Conservation (phyloP, 2,888 invertebrate genomes). For the Tipula lateralis region DNA sequence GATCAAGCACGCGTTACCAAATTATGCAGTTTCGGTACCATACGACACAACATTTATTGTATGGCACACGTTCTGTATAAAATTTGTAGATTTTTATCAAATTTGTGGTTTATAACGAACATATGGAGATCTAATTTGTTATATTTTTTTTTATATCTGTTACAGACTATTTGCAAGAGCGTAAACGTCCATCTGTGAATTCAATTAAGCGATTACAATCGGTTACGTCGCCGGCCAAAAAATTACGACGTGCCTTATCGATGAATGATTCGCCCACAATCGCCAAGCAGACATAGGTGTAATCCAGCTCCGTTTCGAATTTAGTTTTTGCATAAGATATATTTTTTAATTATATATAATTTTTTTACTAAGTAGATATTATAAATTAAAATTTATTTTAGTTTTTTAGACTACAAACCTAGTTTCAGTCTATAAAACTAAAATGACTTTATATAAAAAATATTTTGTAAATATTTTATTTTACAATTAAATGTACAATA, state of each 20-base stretch:
- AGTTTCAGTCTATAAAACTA: background rate
- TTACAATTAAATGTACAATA: background rate
- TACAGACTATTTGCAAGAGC: conserved; percentile 50
- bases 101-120: background rate
- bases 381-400: background rate
- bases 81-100: conserved; percentile 25
- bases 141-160: conserved; percentile 34
- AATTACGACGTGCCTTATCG: background rate
- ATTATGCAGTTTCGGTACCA: conserved; percentile 24
- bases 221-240: conserved; percentile 19
- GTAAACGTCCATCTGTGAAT: conserved; percentile 42
- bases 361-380: background rate
- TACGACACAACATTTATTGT: background rate
- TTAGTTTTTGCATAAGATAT: background rate
- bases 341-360: background rate
- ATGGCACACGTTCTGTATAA: conserved; percentile 15
- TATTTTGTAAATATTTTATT: conserved; percentile 7
- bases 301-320: background rate
- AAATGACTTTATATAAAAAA: background rate
- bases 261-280: background rate
- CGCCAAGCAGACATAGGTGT: background rate
- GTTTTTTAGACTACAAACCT: background rate
- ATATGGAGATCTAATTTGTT: background rate
- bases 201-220: conserved; percentile 25
- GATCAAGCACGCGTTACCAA: conserved; percentile 28